Percentiles rank a stretch among this genome's conserved stretches.
These are phyloP conservation scores for Sprattus sprattus DNA, from an alignment of 2,113 vertebrate genomes.

Conservation along the genomic window DNA sequence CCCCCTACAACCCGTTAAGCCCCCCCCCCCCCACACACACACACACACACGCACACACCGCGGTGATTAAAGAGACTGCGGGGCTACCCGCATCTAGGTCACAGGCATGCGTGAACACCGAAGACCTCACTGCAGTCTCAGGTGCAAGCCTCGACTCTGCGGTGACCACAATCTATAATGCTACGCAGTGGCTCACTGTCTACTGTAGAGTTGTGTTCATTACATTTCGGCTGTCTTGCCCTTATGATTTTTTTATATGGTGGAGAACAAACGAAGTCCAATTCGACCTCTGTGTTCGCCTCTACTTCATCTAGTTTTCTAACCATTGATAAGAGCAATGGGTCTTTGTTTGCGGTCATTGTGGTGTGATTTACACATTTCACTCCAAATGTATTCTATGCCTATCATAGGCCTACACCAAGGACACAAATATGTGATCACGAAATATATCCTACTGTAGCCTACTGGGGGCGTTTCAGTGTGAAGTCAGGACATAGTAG, in stretches of 20 bases:
- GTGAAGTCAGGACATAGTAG: background rate
- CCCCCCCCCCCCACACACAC: conserved; percentile 10
- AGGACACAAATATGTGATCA: background rate
- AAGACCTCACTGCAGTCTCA: conserved; percentile 22
- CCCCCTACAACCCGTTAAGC: background rate
- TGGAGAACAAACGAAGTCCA: background rate
- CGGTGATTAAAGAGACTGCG: conserved; percentile 35
- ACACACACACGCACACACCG: background rate
- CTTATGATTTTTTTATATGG: background rate
- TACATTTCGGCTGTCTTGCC: background rate
- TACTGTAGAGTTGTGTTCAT: background rate
- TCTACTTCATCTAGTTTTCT: background rate
- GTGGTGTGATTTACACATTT: background rate
- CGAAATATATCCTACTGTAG: background rate
- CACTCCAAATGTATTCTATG: background rate
- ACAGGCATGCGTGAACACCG: conserved; percentile 21
- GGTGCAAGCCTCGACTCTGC: background rate
- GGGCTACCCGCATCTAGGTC: conserved; percentile 36
- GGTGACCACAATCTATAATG: background rate
- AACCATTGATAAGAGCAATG: background rate
- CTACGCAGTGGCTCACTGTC: background rate
- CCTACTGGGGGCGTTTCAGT: background rate
- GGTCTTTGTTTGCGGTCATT: background rate
- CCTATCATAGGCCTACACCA: background rate
- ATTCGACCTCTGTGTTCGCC: background rate